Base-by-base conservation (phyloP, 2,797 vertebrate genomes). In the Synaphobranchus kaupii region DNA sequence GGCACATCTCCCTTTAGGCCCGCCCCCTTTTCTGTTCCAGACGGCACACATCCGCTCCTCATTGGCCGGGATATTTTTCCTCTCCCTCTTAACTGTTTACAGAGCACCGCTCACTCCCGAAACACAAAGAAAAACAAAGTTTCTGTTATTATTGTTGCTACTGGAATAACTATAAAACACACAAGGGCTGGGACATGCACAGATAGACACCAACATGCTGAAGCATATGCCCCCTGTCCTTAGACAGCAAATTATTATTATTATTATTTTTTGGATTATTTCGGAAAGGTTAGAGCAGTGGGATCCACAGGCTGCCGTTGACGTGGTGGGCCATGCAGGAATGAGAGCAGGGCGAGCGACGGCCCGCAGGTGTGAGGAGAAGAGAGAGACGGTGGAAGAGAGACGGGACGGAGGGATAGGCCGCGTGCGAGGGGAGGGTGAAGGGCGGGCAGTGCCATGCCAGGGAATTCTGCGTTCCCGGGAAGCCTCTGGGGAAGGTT, bases 261-360 rank as follows among this genome's bases (percentile, higher is more conserved):
- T 25, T 8, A 68, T 9, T 66, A n/a, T 66, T 66, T 25, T 25
- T 2, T 68, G n/a, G 28, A 68, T 71, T 25, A 71, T 71, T 12
- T 71, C 66, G 28, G 5, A 8, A 71, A 71, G 66, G 25, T 6
- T n/a, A 71, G 20, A 81, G 66, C 28, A 48, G 44, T 25, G 22
- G 28, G 22, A 5, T 58, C n/a, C 20, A 31, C 39, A 0, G 71
- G 85, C 1, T 15, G 25, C 34, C 9, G 25, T 44, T 15, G 17
- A 39, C 47, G 25, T 44, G 25, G 3, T 58, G 34, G 34, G 71
- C 31, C 73, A 31, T 6, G 28, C 68, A 54, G 60, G 25, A 56
- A 44, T 89, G 86, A 90, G 91, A 93, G 92, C 93, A 92, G 92
- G 91, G 93, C 91, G 90, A 60, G 9, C 85, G 84, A 88, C 89